Percentiles rank a stretch among this genome's conserved stretches.
Conservation (phyloP, 2,888 invertebrate genomes). For the Hypsopygia costalis region DNA sequence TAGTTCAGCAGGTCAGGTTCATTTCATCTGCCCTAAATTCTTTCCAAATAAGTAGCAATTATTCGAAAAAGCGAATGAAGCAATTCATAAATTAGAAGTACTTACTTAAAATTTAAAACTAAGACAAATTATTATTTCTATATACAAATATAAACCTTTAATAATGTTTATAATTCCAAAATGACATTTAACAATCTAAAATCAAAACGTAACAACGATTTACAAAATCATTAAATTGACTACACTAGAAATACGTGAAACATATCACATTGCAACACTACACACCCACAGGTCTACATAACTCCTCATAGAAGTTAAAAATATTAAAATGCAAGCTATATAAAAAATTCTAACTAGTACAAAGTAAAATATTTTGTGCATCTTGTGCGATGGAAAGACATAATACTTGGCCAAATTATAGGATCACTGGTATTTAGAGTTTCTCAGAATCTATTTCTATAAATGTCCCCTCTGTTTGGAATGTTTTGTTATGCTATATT, state of each 20-base stretch:
- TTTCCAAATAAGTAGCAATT: too few relatives aligned
- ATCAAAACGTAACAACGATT: slow-evolving; percentile 1
- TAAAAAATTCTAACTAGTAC: not conserved
- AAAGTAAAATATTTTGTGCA: not conserved
- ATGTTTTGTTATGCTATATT: too few relatives aligned
- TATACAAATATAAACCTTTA: not conserved
- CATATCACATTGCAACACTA: not conserved
- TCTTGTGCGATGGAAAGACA: not conserved
- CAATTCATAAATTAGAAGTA: too few relatives aligned
- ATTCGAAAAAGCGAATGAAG: too few relatives aligned
- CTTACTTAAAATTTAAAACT: too few relatives aligned
- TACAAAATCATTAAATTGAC: not conserved
- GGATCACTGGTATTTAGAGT: too few relatives aligned
- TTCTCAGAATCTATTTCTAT: too few relatives aligned
- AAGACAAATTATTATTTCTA: not conserved
- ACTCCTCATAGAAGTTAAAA: slow-evolving; percentile 1
- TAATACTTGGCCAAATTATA: too few relatives aligned
- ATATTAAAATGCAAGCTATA: not conserved
- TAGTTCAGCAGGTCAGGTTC: too few relatives aligned
- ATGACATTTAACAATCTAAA: slow-evolving; percentile 1
- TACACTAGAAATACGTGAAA: not conserved
- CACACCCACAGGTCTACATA: not conserved
- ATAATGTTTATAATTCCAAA: not conserved
- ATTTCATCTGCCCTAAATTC: too few relatives aligned
- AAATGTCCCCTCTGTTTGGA: too few relatives aligned